phyloP scores from a whole-genome alignment of 2,797 vertebrate species.

The Cynodonichthys magdalenae region DNA sequence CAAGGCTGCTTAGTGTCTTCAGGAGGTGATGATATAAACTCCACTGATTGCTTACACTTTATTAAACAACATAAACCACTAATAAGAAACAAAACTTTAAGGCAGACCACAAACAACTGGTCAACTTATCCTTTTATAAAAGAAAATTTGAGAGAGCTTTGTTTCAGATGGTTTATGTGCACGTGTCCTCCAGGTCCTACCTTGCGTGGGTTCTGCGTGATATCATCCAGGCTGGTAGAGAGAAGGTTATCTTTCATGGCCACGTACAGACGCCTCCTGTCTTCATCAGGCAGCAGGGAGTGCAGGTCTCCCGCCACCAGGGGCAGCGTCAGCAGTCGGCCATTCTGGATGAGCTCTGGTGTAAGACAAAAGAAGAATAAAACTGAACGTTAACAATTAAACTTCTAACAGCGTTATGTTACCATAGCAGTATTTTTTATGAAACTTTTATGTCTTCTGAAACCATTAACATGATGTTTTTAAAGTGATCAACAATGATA shows the following conservation, averaged over 20 bases:
- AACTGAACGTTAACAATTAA: not conserved
- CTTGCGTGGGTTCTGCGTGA: slow-evolving; percentile 82
- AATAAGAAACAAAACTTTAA: no score
- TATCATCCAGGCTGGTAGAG: slow-evolving; percentile 83
- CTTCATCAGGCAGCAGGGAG: slow-evolving; percentile 81
- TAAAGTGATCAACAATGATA: no score
- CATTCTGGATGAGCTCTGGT: slow-evolving; percentile 81
- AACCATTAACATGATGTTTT: no score
- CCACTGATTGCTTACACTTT: no score
- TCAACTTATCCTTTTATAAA: no score
- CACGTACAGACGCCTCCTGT: slow-evolving; percentile 79
- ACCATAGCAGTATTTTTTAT: no score
- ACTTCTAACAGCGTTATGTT: not conserved
- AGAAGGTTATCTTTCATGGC: slow-evolving; percentile 84
- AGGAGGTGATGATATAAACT: no score
- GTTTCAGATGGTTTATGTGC: slow-evolving; percentile 10
- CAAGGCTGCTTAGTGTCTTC: no score
- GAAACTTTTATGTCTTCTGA: no score
- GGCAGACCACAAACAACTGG: no score
- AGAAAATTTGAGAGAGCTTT: not conserved
- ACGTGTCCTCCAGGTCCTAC: slow-evolving; percentile 54
- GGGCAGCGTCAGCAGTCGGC: slow-evolving; percentile 79
- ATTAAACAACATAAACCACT: no score
- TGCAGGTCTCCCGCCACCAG: slow-evolving; percentile 80
- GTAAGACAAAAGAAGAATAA: not conserved